A percentile compares a stretch with the other conserved stretches of the same genome.
phyloP scores from a whole-genome alignment of 2,113 vertebrate species.

The Nibea coibor region DNA sequence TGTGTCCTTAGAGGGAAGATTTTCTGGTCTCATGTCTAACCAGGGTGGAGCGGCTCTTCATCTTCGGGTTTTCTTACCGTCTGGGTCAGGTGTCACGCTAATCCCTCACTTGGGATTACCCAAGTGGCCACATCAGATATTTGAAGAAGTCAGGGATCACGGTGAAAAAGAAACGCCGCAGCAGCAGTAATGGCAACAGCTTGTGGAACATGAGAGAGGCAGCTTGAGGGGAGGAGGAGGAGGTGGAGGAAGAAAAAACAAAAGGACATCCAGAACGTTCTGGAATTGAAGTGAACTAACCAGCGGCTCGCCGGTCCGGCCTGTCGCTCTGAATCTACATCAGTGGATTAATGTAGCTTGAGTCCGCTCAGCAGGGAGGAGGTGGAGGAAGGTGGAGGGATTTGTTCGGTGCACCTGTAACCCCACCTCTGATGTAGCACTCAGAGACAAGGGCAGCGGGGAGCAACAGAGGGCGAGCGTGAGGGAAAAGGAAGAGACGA shows the following conservation, averaged over 20 bases:
- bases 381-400: conserved; percentile 23
- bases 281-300: conserved; percentile 56
- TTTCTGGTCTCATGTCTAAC: background rate
- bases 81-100: conserved; percentile 47
- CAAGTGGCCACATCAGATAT: conserved; percentile 18
- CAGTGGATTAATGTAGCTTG: conserved; percentile 57
- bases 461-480: conserved; percentile 31
- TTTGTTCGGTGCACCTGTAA: conserved; percentile 64
- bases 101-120: conserved; percentile 60
- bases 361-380: conserved; percentile 26
- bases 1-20: background rate
- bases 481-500: conserved; percentile 24
- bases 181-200: background rate
- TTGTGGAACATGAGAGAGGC: background rate
- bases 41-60: conserved; percentile 14
- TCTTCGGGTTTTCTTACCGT: background rate
- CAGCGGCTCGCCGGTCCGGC: conserved; percentile 39
- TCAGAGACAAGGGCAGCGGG: conserved; percentile 39
- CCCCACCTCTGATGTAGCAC: conserved; percentile 53
- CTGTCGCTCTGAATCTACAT: conserved; percentile 66
- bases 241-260: conserved; percentile 7
- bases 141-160: conserved; percentile 18
- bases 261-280: conserved; percentile 63
- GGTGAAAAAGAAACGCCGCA: background rate
- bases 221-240: conserved; percentile 8